Evolutionary conservation across 2,888 invertebrate genomes (phyloP).

Genomic region (Empis livida): DNA sequence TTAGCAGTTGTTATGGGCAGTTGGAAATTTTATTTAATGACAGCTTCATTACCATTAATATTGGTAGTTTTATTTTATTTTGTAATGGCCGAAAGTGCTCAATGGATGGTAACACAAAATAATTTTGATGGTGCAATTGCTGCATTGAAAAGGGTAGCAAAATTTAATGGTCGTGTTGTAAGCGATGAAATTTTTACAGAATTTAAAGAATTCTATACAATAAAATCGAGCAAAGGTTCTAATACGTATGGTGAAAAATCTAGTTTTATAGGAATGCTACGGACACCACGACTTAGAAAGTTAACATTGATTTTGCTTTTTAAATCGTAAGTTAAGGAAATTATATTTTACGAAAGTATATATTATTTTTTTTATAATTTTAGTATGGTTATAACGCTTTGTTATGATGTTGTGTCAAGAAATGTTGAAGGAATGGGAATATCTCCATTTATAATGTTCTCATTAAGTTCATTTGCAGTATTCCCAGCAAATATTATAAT

Average conservation of each 20-base stretch:
- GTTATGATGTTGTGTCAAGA: constrained; percentile 44
- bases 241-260: constrained; percentile 13
- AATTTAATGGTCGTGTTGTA: constrained; percentile 37
- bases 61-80: constrained; percentile 37
- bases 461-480: constrained; percentile 40
- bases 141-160: constrained; percentile 41
- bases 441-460: constrained; percentile 43
- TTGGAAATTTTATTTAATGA: constrained; percentile 41
- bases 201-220: constrained; percentile 28
- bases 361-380: neutral
- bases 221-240: constrained; percentile 11
- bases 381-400: constrained; percentile 44
- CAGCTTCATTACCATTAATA: constrained; percentile 38
- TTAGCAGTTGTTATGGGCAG: constrained; percentile 34
- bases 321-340: constrained; percentile 40
- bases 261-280: constrained; percentile 39
- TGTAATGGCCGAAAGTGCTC: constrained; percentile 44
- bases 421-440: constrained; percentile 42
- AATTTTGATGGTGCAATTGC: constrained; percentile 37
- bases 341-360: no score
- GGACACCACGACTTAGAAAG: constrained; percentile 40
- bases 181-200: constrained; percentile 33
- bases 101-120: constrained; percentile 44
- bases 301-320: constrained; percentile 42
- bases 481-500: constrained; percentile 37